A percentile compares a stretch with the other conserved stretches of the same genome.
phyloP scores from a whole-genome alignment of 2,797 vertebrate species.

The Pangasius djambal region DNA sequence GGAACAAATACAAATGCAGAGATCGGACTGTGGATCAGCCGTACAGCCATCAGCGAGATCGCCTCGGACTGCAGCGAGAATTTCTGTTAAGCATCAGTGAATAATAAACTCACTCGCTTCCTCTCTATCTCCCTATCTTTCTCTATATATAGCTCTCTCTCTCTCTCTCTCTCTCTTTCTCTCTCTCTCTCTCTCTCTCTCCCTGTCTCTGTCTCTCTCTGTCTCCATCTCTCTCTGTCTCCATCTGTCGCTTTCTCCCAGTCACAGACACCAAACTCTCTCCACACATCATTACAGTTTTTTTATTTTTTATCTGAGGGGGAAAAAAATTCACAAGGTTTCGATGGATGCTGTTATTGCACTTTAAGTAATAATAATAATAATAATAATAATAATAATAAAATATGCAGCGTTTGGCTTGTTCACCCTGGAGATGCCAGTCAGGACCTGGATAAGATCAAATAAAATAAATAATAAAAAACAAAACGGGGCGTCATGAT shows the following conservation, averaged over 20 bases:
- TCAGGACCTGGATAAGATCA: neutral
- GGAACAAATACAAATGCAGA: neutral
- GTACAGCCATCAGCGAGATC: neutral
- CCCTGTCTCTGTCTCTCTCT: neutral
- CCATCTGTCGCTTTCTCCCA: neutral
- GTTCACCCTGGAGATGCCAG: neutral
- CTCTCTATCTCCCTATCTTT: too few relatives aligned
- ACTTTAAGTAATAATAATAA: slow-evolving; percentile 24
- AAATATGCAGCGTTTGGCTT: neutral
- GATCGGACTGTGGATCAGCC: neutral
- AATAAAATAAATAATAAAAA: neutral
- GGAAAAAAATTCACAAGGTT: neutral
- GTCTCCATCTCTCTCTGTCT: neutral
- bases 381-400: neutral
- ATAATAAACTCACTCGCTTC: neutral
- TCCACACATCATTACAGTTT: neutral
- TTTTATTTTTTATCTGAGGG: neutral
- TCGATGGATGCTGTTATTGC: neutral
- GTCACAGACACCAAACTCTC: neutral
- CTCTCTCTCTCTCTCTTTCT: neutral
- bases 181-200: neutral
- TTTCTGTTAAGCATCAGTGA: neutral
- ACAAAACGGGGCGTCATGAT: neutral
- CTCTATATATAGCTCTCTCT: neutral
- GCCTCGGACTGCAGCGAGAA: neutral